Evolutionary conservation across 92 coral and sea anemone genomes (phyloP), one percentile per base, ranked within the genome.

Genomic region (Porites divaricata): DNA sequence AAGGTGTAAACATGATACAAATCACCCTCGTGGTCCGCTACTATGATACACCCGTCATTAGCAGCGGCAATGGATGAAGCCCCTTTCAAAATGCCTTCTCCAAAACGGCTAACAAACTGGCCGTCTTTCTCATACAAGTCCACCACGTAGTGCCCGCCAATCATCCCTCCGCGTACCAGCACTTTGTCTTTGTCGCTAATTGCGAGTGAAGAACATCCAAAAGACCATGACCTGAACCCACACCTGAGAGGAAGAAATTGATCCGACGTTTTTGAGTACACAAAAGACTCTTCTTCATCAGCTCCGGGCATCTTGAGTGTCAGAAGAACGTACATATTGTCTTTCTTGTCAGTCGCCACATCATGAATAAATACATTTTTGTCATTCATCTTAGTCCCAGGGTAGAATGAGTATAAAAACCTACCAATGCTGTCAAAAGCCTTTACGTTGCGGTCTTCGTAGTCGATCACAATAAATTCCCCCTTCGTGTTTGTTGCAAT

Each of bases 401-500:
- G 81, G 70, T 70, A 22, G 45, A 90, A 71, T 24, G 48, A 63
- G 51, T 28, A 12, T 28, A 83, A 79, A 77, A 88, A 90, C 62
- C 48, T 48, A 0, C 58, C 93, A 19, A 25, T 19, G 28, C 51
- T 65, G 79, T 78, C 81, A 48, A 82, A 90, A 22, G 88, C 79
- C 70, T 90, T 90, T 2, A 90, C 76, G n/a, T 24, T 67, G 20
- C 67, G 17, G 48, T 84, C 91, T 0, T 52, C 51, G 51, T 74
- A 14, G 83, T 88, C 92, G n/a, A 83, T 89, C 20, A 90, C 86
- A 10, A 83, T 74, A 65, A 76, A 90, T 4, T 79, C 78, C 0
- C 89, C 92, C 8, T 22, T 65, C 48, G 86, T 54, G 65, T 88
- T 79, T 20, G 88, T 69, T 12, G 92, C 48, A 21, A 90, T 77